Evolutionary conservation across 2,888 invertebrate species (phyloP).

Genomic region (Tetramorium bicarinatum): DNA sequence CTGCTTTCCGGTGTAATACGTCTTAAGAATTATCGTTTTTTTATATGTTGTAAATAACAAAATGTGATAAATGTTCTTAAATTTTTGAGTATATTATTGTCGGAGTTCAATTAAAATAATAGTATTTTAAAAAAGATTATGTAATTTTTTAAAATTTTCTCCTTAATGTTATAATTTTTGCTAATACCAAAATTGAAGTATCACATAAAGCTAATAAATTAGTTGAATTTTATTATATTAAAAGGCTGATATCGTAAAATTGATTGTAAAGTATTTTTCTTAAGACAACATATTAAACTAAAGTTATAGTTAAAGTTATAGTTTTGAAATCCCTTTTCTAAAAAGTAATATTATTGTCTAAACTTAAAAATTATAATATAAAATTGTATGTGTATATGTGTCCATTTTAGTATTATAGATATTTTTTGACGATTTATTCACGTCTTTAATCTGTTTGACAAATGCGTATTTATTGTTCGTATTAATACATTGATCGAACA

Average conservation of each 20-base stretch:
- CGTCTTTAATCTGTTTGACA: background rate
- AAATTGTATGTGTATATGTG: background rate
- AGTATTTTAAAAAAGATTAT: background rate
- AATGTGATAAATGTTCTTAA: background rate
- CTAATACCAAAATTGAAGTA: background rate
- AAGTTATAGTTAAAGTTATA: background rate
- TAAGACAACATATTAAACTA: background rate
- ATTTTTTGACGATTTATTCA: background rate
- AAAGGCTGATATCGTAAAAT: background rate
- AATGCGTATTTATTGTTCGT: background rate
- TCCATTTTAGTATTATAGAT: background rate
- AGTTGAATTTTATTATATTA: constrained; percentile 15
- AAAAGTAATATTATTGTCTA: background rate
- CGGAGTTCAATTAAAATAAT: background rate
- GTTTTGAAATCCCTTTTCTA: background rate
- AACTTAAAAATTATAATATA: background rate
- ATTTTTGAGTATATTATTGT: background rate
- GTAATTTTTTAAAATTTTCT: background rate
- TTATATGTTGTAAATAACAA: constrained; percentile 10
- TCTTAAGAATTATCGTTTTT: constrained; percentile 2
- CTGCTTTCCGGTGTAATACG: constrained; percentile 4
- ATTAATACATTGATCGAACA: background rate
- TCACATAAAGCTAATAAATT: background rate
- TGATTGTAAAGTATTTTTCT: background rate
- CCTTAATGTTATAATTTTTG: background rate